Evolutionary conservation across 2,888 invertebrate species (phyloP).

Genomic region (Chymomyza amoena): DNA sequence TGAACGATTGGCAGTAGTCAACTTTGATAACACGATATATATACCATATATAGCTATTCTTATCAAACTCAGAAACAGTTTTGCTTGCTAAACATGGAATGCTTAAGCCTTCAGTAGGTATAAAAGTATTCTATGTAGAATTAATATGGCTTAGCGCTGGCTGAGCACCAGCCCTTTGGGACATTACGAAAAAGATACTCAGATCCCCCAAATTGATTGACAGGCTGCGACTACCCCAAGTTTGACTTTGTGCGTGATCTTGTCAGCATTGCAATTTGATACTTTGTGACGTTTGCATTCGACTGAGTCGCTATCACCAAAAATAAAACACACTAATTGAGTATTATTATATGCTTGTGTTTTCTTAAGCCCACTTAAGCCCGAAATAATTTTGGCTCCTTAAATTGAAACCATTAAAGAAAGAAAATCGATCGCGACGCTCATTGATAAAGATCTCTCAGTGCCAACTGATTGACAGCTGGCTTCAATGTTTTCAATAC

Average conservation of each 20-base stretch:
- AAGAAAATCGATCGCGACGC: slow-evolving; percentile 30
- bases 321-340: slow-evolving; percentile 3
- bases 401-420: slow-evolving; percentile 36
- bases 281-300: slow-evolving; percentile 33
- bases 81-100: not conserved
- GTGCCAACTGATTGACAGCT: not conserved
- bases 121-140: not conserved
- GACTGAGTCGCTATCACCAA: not conserved
- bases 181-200: not conserved
- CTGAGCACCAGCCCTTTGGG: slow-evolving; percentile 35
- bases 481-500: slow-evolving; percentile 28
- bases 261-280: slow-evolving; percentile 69
- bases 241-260: slow-evolving; percentile 67
- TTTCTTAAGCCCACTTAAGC: slow-evolving; percentile 17
- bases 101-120: not conserved
- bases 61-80: not conserved
- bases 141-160: not conserved
- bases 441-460: slow-evolving; percentile 48
- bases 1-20: slow-evolving; percentile 7
- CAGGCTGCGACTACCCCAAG: slow-evolving; percentile 47
- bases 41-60: slow-evolving; percentile 1
- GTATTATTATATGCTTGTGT: slow-evolving; percentile 7
- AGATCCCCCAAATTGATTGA: slow-evolving; percentile 45
- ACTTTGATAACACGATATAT: slow-evolving; percentile 27
- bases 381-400: slow-evolving; percentile 60